Evolutionary conservation across 1,140 invertebrate species (phyloP).

Genomic region (Trigoniulus corallinus): DNA sequence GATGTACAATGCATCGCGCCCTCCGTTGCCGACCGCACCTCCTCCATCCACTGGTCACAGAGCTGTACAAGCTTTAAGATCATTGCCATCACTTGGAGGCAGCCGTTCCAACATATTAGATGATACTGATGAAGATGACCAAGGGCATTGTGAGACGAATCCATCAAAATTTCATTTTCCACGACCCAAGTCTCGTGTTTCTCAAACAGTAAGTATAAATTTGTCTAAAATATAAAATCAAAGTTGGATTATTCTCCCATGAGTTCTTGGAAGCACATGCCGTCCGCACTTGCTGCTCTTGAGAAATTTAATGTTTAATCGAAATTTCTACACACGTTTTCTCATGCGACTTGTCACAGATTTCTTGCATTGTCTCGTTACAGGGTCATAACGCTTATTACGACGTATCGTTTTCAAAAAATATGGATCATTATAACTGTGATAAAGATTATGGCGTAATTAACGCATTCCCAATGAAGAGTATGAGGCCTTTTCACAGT

Average conservation of each 20-base stretch:
- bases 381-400: slow-evolving; percentile 1
- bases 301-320: neutral
- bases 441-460: neutral
- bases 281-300: no score
- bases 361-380: no score
- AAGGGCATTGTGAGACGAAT: neutral
- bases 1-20: neutral
- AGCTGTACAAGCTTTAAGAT: neutral
- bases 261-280: no score
- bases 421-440: neutral
- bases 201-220: no score
- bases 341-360: neutral
- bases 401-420: neutral
- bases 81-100: neutral
- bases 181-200: no score
- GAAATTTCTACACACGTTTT: neutral
- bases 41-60: neutral
- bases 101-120: slow-evolving; percentile 1
- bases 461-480: neutral
- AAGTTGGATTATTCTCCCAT: no score
- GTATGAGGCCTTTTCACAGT: neutral
- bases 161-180: neutral
- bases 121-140: slow-evolving; percentile 1
- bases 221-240: no score
- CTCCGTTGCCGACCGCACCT: neutral